Evolutionary conservation across 2,797 vertebrate genomes (phyloP).

Genomic region (Zenarchopterus dispar): DNA sequence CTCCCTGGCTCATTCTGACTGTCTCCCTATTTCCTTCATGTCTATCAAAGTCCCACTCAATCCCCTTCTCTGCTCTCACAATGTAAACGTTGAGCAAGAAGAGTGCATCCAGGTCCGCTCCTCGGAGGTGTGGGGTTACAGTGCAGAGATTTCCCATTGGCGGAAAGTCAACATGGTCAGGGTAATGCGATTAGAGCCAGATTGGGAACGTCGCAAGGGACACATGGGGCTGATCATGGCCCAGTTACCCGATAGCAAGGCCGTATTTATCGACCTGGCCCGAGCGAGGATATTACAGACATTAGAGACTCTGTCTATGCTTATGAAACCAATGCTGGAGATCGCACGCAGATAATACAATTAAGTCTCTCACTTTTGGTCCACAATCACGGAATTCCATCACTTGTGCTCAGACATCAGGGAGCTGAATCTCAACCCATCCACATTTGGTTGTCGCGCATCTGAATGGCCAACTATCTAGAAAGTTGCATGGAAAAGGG

Average conservation of each 20-base stretch:
- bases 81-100: slow-evolving; percentile 62
- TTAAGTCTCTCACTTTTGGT: slow-evolving; percentile 77
- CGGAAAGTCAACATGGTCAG: slow-evolving; percentile 84
- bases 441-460: slow-evolving; percentile 53
- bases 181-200: slow-evolving; percentile 85
- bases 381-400: slow-evolving; percentile 78
- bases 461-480: slow-evolving; percentile 62
- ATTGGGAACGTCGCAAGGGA: slow-evolving; percentile 79
- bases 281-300: slow-evolving; percentile 75
- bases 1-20: slow-evolving; percentile 36
- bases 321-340: slow-evolving; percentile 76
- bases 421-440: slow-evolving; percentile 72
- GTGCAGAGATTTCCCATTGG: slow-evolving; percentile 85
- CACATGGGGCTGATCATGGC: slow-evolving; percentile 86
- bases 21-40: slow-evolving; percentile 62
- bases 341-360: slow-evolving; percentile 77
- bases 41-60: slow-evolving; percentile 71
- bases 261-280: slow-evolving; percentile 80
- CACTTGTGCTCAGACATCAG: slow-evolving; percentile 75
- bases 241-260: slow-evolving; percentile 81
- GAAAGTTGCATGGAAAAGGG: slow-evolving; percentile 61
- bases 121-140: slow-evolving; percentile 84
- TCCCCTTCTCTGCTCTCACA: slow-evolving; percentile 44
- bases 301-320: slow-evolving; percentile 74
- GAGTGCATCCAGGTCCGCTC: slow-evolving; percentile 67